Base-by-base conservation (phyloP, 2,113 vertebrate genomes). In the Uropsilus gracilis region DNA sequence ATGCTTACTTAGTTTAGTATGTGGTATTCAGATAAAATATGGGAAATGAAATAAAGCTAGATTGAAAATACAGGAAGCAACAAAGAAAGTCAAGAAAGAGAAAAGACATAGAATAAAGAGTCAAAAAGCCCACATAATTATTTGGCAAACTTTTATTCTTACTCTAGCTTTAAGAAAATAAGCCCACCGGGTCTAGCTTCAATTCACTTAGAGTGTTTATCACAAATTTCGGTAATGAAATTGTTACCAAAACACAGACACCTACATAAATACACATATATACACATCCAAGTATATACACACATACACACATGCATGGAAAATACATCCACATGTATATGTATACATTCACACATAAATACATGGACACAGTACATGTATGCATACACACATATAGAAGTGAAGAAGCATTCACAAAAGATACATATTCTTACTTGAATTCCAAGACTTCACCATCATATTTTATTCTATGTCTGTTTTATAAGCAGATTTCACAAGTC, bases 251-350 rank as follows among this genome's bases (percentile, higher is more conserved):
- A n/a, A 37, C 64, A 71, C 32, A 59, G 5, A 88, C 0, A 68
- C 18, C 68, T 5, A 37, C 32, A 72, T 5, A 50, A 4, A 77
- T 3, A 46, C 17, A 34, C 12, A 46, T 10, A 64, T 3, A 42
- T 17, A 73, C 0, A 5, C n/a, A 66, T 9, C 12, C 10, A 57
- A 5, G n/a, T 16, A 64, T 5, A 17, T 34, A n/a, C 8, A 0
- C 14, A 16, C 11, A 16, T 9, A 64, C 11, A 64, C 17, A 5
- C 13, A n/a, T 28, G 30, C 13, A n/a, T 5, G 6, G 22, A 63
- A 26, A 8, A 72, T 24, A 72, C 10, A 72, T 72, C 26, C 13
- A 63, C 32, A 13, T 63, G 8, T 26, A 32, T 63, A n/a, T 63
- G 24, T 32, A 32, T n/a, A 63, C 10, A 63, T 63, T 6, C 32